A percentile compares a stretch with the other conserved stretches of the same genome.
These are phyloP conservation scores for Proterorhinus semilunaris DNA, from an alignment of 2,113 vertebrate genomes.

Conservation along the genomic window DNA sequence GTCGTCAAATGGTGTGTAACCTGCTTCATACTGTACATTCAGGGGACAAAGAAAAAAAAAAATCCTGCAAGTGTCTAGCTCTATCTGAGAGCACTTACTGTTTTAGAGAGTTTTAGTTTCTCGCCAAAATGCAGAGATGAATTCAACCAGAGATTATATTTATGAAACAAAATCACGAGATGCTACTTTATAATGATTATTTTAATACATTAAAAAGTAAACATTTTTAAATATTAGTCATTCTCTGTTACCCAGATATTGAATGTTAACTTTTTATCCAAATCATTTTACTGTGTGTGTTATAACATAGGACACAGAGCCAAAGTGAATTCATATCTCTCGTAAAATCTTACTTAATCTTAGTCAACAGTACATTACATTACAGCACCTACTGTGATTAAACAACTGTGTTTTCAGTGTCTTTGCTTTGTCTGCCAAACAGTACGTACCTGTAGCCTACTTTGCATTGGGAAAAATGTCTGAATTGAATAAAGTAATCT, in stretches of 20 bases:
- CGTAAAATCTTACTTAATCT: conserved; percentile 12
- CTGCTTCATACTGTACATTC: conserved; percentile 53
- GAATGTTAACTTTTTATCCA: conserved; percentile 31
- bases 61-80: conserved; percentile 39
- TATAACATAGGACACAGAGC: neutral
- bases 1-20: conserved; percentile 39
- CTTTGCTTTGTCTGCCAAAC: conserved; percentile 62
- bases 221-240: conserved; percentile 13
- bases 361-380: conserved; percentile 21
- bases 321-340: conserved; percentile 19
- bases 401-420: conserved; percentile 64
- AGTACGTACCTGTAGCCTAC: conserved; percentile 60
- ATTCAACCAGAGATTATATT: conserved; percentile 64
- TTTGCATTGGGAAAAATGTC: conserved; percentile 49
- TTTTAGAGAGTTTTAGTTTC: conserved; percentile 45
- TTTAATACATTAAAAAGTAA: conserved; percentile 45
- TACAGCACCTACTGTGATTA: conserved; percentile 44
- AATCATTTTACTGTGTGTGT: conserved; percentile 15
- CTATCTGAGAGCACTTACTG: conserved; percentile 50
- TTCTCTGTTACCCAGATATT: conserved; percentile 8
- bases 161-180: conserved; percentile 47
- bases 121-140: conserved; percentile 50
- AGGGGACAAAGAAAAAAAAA: conserved; percentile 44
- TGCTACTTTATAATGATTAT: conserved; percentile 54
- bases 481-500: conserved; percentile 58